A percentile compares a stretch with the other conserved stretches of the same genome.
These are phyloP conservation scores for Electrophaes corylata DNA, from an alignment of 2,888 invertebrate species.

Conservation along the genomic window DNA sequence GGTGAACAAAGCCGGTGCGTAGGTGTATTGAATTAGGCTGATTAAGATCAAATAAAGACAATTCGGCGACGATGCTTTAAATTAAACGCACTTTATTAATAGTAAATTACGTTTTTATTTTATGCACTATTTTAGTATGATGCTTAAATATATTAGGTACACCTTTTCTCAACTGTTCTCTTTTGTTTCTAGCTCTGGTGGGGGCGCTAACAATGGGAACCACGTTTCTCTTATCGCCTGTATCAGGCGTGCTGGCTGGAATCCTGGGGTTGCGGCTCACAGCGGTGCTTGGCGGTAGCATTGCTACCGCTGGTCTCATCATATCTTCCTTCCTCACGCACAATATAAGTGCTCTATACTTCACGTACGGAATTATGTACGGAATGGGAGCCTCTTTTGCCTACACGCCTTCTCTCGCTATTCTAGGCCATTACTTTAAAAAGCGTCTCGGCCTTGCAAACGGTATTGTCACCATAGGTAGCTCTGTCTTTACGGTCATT, in stretches of 20 bases:
- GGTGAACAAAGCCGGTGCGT: conserved; percentile 41
- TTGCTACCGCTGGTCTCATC: conserved; percentile 91
- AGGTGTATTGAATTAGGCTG: conserved; percentile 38
- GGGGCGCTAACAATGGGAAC: conserved; percentile 95
- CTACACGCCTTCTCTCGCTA: conserved; percentile 96
- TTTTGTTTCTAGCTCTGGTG: conserved; percentile 90
- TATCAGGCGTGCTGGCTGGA: conserved; percentile 94
- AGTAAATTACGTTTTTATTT: conserved; percentile 6
- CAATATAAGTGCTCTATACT: conserved; percentile 89
- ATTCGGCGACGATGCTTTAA: conserved; percentile 13
- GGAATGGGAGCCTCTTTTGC: conserved; percentile 95
- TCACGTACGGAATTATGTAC: conserved; percentile 95
- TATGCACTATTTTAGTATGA: background rate
- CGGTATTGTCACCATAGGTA: conserved; percentile 95
- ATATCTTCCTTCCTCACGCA: conserved; percentile 90
- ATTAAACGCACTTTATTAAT: background rate
- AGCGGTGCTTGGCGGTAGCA: conserved; percentile 91
- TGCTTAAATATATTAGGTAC: background rate
- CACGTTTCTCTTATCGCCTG: conserved; percentile 94
- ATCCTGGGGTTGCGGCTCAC: conserved; percentile 93
- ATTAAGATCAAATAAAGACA: conserved; percentile 43
- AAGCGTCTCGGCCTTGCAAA: conserved; percentile 93
- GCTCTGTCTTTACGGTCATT: conserved; percentile 93
- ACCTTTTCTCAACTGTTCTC: conserved; percentile 40
- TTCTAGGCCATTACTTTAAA: conserved; percentile 96